These are phyloP conservation scores for Rhabdornis inornatus DNA, from an alignment of 2,113 vertebrate genomes.

Conservation along the genomic window DNA sequence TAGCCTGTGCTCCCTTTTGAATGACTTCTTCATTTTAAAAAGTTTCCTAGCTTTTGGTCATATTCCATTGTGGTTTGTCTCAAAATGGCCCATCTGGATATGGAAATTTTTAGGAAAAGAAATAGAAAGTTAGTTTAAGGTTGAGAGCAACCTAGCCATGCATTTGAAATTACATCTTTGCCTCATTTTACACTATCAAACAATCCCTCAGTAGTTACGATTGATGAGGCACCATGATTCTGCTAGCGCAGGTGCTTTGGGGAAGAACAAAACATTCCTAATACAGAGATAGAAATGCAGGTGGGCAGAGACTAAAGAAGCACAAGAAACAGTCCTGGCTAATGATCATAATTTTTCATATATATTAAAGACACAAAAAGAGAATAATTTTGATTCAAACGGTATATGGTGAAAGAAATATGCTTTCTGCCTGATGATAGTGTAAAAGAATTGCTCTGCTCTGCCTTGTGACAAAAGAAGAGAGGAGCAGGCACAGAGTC, in stretches of 20 bases:
- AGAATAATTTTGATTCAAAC: background rate
- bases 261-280: background rate
- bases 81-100: background rate
- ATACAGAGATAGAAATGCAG: background rate
- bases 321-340: background rate
- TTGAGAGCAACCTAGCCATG: background rate
- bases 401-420: background rate
- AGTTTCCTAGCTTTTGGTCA: background rate
- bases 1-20: background rate
- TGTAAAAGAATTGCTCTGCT: background rate
- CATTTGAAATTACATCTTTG: background rate
- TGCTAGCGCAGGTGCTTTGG: background rate
- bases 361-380: background rate
- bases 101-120: background rate
- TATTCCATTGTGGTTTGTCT: background rate
- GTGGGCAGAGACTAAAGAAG: background rate
- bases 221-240: background rate
- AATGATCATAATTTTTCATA: background rate
- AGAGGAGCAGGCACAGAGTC: background rate
- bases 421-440: background rate
- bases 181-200: background rate
- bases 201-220: background rate
- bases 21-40: background rate
- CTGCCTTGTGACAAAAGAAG: background rate
- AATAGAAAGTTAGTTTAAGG: background rate